Percentiles rank a stretch among this genome's conserved stretches.
These are phyloP conservation scores for Trachymyrmex cornetzi DNA, from an alignment of 1,140 invertebrate species.

Conservation along the genomic window DNA sequence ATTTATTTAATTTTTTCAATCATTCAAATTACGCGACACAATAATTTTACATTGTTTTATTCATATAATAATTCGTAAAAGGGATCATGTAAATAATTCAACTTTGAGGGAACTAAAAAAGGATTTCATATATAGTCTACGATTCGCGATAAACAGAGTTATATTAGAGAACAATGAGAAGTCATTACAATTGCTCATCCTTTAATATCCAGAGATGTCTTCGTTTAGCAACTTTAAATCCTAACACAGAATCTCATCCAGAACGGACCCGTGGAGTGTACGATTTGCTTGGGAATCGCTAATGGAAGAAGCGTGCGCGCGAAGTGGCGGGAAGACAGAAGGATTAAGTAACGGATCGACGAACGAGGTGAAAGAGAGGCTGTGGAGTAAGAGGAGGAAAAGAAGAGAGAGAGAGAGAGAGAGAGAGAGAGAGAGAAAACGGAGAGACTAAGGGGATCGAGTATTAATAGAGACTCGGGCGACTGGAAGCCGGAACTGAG, in stretches of 20 bases:
- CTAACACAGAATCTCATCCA: slow-evolving; percentile 12
- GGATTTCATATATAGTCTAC: not conserved
- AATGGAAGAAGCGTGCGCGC: slow-evolving; percentile 70
- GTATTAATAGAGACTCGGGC: slow-evolving; percentile 75
- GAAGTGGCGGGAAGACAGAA: slow-evolving; percentile 64
- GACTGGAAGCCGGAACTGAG: slow-evolving; percentile 75
- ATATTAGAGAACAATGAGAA: not conserved
- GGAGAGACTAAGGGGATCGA: slow-evolving; percentile 68
- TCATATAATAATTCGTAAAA: not conserved
- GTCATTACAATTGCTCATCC: not conserved
- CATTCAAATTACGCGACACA: slow-evolving; percentile 3
- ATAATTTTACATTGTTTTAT: not conserved
- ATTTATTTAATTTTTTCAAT: not conserved
- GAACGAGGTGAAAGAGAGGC: slow-evolving; percentile 66
- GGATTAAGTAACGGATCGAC: slow-evolving; percentile 62
- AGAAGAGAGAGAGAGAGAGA: not conserved
- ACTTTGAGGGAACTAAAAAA: not conserved
- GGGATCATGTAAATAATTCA: not conserved
- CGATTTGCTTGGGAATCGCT: slow-evolving; percentile 29
- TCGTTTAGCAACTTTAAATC: slow-evolving; percentile 9
- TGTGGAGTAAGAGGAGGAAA: not conserved
- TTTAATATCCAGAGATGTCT: not conserved
- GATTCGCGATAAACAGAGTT: not conserved
- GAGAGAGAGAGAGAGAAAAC: not conserved
- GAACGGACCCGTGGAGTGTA: not conserved